A percentile compares a stretch with the other conserved stretches of the same genome.
These are phyloP conservation scores for Paraescarpia echinospica DNA, from an alignment of 1,140 invertebrate species.

Conservation along the genomic window DNA sequence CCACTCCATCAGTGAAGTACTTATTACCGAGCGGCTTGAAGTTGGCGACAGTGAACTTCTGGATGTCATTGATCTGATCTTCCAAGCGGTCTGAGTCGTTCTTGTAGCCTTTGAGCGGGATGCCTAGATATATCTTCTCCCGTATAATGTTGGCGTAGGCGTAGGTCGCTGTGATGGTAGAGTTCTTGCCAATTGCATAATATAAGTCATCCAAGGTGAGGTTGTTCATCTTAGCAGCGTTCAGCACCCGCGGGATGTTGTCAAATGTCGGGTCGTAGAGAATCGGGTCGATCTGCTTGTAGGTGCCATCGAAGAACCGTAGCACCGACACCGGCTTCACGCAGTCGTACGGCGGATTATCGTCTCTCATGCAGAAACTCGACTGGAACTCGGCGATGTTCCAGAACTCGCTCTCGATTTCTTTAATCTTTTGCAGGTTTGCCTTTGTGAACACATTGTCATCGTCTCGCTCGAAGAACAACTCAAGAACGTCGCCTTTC, in stretches of 20 bases:
- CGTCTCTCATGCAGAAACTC: constrained; percentile 1
- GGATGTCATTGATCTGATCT: constrained; percentile 17
- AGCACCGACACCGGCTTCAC: constrained; percentile 25
- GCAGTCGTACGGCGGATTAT: not conserved
- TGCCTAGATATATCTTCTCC: constrained; percentile 17
- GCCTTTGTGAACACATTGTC: constrained; percentile 28
- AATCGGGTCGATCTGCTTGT: not conserved
- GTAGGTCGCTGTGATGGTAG: not conserved
- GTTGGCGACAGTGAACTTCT: constrained; percentile 19
- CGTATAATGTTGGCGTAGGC: constrained; percentile 26
- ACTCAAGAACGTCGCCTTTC: not conserved
- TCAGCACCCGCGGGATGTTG: constrained; percentile 24
- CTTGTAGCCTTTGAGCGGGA: constrained; percentile 23
- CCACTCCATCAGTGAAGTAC: constrained; percentile 15
- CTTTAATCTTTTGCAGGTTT: constrained; percentile 22
- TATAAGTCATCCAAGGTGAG: constrained; percentile 13
- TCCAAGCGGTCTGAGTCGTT: constrained; percentile 16
- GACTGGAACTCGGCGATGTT: constrained; percentile 16
- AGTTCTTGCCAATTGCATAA: constrained; percentile 22
- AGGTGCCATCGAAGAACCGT: constrained; percentile 33
- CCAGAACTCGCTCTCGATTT: constrained; percentile 26
- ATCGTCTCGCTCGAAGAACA: constrained; percentile 21
- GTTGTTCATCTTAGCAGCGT: constrained; percentile 22
- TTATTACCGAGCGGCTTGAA: constrained; percentile 12
- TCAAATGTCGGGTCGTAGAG: constrained; percentile 29